phyloP scores from a whole-genome alignment of 2,888 invertebrate genomes.

The Sialis lutaria region DNA sequence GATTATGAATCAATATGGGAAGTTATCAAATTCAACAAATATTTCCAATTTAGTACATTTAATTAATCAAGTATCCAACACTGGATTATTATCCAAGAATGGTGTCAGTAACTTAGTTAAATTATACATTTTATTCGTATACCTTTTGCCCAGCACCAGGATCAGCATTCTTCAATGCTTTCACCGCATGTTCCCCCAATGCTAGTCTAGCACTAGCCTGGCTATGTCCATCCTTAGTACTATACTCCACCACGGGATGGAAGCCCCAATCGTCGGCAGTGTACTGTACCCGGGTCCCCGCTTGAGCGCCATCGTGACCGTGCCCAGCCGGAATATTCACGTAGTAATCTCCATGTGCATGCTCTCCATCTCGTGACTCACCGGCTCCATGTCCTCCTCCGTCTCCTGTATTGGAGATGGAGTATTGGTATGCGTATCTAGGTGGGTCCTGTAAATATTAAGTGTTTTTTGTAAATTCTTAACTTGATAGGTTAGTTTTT shows the following conservation, averaged over 20 bases:
- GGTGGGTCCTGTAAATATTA: slow-evolving; percentile 24
- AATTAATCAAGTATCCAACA: too few species aligned
- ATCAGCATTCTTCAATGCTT: slow-evolving; percentile 22
- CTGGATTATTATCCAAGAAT: too few species aligned
- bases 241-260: slow-evolving; percentile 41
- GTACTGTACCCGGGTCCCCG: slow-evolving; percentile 35
- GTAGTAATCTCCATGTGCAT: slow-evolving; percentile 26
- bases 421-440: slow-evolving; percentile 33
- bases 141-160: too few species aligned
- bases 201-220: slow-evolving; percentile 32
- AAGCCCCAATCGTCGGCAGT: slow-evolving; percentile 44
- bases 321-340: slow-evolving; percentile 13
- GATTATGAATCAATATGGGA: too few species aligned
- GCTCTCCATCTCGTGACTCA: slow-evolving; percentile 26
- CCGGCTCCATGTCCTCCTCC: slow-evolving; percentile 21
- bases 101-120: too few species aligned
- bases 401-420: slow-evolving; percentile 18
- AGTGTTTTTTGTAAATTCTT: slow-evolving; percentile 1
- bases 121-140: too few species aligned
- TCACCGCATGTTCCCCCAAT: slow-evolving; percentile 35
- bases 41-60: too few species aligned
- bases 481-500: too few species aligned
- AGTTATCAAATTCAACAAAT: too few species aligned
- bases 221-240: slow-evolving; percentile 30
- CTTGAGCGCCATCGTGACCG: slow-evolving; percentile 9